These are phyloP conservation scores for Scytalopus superciliaris DNA, from an alignment of 2,113 vertebrate species.

Conservation along the genomic window DNA sequence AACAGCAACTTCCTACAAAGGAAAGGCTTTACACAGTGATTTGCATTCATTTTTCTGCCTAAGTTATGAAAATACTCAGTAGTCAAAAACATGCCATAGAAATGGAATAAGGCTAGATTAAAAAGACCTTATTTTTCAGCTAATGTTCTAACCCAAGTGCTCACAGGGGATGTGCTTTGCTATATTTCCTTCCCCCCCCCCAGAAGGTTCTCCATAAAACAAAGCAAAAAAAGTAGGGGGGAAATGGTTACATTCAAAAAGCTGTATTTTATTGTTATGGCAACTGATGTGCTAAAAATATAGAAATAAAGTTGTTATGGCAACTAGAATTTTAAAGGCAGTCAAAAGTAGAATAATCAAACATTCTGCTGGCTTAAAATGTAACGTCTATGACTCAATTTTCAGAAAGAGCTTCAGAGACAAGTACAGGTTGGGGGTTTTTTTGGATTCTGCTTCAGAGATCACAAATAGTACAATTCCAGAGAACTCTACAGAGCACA, in stretches of 20 bases:
- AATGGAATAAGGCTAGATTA: neutral
- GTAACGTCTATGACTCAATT: conserved; percentile 76
- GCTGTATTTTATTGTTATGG: conserved; percentile 80
- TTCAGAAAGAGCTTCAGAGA: conserved; percentile 67
- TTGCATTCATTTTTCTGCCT: neutral
- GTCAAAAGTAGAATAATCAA: conserved; percentile 81
- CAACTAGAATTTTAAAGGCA: conserved; percentile 81
- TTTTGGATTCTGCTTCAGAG: conserved; percentile 9
- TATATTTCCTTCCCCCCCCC: neutral
- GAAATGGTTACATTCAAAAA: conserved; percentile 68
- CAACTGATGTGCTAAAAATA: conserved; percentile 80
- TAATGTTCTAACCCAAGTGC: conserved; percentile 10
- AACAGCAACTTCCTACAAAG: neutral
- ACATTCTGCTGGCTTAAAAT: conserved; percentile 76
- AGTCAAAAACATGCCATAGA: neutral
- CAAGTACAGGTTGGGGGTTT: neutral
- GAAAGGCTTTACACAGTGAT: neutral
- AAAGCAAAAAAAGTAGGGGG: neutral
- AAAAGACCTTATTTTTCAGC: neutral
- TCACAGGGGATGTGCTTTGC: conserved; percentile 26
- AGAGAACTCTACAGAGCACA: neutral
- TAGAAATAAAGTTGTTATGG: conserved; percentile 87
- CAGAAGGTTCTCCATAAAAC: conserved; percentile 29
- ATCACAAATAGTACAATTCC: neutral
- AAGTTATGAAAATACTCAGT: neutral